Evolutionary conservation across 2,113 vertebrate species (phyloP).

Genomic region (Grallaria varia): DNA sequence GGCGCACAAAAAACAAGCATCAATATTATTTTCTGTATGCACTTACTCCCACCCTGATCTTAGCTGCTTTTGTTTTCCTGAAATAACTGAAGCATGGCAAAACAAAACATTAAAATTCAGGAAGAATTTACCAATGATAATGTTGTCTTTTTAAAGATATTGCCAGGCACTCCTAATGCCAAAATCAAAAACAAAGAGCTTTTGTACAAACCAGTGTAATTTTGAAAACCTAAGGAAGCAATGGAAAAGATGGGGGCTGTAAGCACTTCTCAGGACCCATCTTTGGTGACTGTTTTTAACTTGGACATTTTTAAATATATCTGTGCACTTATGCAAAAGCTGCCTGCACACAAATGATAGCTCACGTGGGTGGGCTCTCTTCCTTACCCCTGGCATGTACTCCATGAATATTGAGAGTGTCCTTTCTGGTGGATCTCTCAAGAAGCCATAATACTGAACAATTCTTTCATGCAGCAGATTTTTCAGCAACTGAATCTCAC

Average conservation of each 20-base stretch:
- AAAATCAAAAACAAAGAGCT: not conserved
- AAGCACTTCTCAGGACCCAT: not conserved
- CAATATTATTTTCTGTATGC: not conserved
- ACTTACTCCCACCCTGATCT: not conserved
- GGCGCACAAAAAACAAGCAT: not conserved
- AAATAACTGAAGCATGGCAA: rapidly evolving
- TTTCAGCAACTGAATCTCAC: slow-evolving; percentile 98
- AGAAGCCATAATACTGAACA: slow-evolving; percentile 97
- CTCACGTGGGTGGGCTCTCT: not conserved
- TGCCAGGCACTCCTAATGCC: not conserved
- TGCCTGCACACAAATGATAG: not conserved
- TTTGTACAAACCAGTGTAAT: not conserved
- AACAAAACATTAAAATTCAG: not conserved
- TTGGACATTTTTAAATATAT: not conserved
- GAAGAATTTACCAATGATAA: not conserved
- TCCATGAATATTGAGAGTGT: slow-evolving; percentile 99
- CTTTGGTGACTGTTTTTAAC: not conserved
- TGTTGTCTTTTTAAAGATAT: not conserved
- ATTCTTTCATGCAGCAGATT: slow-evolving; percentile 95
- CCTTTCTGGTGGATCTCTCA: slow-evolving; percentile 90
- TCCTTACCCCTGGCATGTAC: slow-evolving; percentile 95
- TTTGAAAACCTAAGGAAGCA: not conserved
- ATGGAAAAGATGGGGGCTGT: not conserved
- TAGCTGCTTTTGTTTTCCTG: not conserved
- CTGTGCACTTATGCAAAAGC: not conserved